Percentiles rank a stretch among this genome's conserved stretches.
phyloP scores from a whole-genome alignment of 2,888 invertebrate genomes.

The Phytoseiulus persimilis region DNA sequence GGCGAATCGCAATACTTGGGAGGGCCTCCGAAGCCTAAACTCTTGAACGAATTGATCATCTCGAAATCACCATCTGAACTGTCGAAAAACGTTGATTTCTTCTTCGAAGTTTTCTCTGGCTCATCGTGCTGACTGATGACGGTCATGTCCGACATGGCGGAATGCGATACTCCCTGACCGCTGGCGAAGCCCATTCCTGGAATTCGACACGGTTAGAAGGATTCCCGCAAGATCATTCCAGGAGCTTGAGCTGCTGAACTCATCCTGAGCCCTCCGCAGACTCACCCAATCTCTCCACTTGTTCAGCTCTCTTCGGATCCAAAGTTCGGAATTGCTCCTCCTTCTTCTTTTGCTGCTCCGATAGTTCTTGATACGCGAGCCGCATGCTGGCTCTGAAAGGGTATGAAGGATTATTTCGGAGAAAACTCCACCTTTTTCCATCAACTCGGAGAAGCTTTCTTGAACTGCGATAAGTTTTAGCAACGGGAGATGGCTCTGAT shows the following conservation, averaged over 20 bases:
- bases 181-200: slow-evolving; percentile 46
- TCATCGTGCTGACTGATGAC: slow-evolving; percentile 72
- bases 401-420: slow-evolving; percentile 23
- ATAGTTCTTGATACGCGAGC: slow-evolving; percentile 68
- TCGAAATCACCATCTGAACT: slow-evolving; percentile 11
- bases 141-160: slow-evolving; percentile 81
- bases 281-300: slow-evolving; percentile 88
- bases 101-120: slow-evolving; percentile 6
- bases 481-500: too few relatives aligned
- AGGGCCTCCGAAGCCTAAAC: slow-evolving; percentile 26
- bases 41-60: neutral
- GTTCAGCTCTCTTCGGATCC: slow-evolving; percentile 74
- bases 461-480: too few relatives aligned
- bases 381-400: slow-evolving; percentile 51
- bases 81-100: slow-evolving; percentile 7
- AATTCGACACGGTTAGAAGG: neutral
- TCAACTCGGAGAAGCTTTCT: too few relatives aligned
- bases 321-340: slow-evolving; percentile 63
- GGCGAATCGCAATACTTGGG: slow-evolving; percentile 28
- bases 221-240: too few relatives aligned
- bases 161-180: slow-evolving; percentile 59
- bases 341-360: slow-evolving; percentile 58
- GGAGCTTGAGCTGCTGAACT: too few relatives aligned
- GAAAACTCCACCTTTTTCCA: too few relatives aligned
- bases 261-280: neutral